phyloP scores from a whole-genome alignment of 2,797 vertebrate genomes.

The Sardinella longiceps region DNA sequence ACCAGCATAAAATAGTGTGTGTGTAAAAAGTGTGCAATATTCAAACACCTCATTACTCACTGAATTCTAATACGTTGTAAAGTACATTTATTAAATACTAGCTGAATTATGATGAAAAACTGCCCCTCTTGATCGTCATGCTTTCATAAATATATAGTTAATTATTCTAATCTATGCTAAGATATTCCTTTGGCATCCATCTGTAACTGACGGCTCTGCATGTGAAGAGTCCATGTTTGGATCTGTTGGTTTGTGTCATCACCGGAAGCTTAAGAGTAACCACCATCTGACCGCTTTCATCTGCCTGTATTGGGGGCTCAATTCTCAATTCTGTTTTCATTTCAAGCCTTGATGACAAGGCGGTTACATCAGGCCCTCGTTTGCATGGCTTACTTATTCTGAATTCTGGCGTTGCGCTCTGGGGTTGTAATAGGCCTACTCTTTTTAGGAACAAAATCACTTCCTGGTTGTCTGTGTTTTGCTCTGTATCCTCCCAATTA shows the following conservation, averaged over 20 bases:
- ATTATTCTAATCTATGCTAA: constrained; percentile 18
- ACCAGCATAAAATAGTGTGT: background rate
- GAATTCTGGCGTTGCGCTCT: background rate
- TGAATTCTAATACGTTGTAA: background rate
- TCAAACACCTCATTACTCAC: background rate
- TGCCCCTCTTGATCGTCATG: background rate
- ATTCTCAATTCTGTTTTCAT: background rate
- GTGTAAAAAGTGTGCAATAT: background rate
- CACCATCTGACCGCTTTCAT: background rate
- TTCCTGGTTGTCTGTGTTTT: background rate
- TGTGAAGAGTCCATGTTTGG: background rate
- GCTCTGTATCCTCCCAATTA: background rate
- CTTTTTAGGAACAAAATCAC: background rate
- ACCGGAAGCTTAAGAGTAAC: background rate
- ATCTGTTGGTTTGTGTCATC: background rate
- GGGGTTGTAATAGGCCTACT: background rate
- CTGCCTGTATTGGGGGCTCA: background rate
- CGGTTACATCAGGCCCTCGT: background rate
- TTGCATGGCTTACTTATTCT: background rate
- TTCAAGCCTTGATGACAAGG: background rate
- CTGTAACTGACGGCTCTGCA: background rate
- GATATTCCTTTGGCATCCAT: background rate
- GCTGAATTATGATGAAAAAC: background rate
- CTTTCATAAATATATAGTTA: background rate
- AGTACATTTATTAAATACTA: too few species aligned